phyloP scores from a whole-genome alignment of 2,888 invertebrate genomes.

The Lithophane semibrunnea region DNA sequence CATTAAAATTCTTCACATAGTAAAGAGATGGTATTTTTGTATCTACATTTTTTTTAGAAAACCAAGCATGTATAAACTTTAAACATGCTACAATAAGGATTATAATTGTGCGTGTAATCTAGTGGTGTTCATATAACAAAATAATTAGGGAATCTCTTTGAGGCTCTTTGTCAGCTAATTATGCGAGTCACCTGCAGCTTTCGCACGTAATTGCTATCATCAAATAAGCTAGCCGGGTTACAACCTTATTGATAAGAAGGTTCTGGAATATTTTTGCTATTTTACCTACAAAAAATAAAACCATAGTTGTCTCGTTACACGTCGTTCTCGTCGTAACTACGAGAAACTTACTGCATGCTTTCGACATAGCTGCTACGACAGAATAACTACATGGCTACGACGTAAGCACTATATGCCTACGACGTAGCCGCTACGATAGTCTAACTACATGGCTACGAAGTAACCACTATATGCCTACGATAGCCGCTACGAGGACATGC shows the following conservation, averaged over 20 bases:
- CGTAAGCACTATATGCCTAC: background rate
- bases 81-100: background rate
- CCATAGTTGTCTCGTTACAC: background rate
- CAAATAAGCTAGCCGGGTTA: background rate
- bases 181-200: slow-evolving; percentile 1
- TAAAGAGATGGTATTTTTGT: background rate
- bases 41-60: background rate
- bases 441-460: no score
- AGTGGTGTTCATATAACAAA: background rate
- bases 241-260: background rate
- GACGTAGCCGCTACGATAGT: background rate
- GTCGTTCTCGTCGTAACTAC: background rate
- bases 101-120: slow-evolving; percentile 27
- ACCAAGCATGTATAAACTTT: background rate
- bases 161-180: slow-evolving; percentile 31
- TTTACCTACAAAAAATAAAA: background rate
- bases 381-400: background rate
- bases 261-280: background rate
- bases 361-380: background rate
- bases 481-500: background rate
- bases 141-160: slow-evolving; percentile 43
- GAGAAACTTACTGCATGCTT: background rate
- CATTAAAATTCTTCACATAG: no score
- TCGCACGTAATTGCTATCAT: slow-evolving; percentile 19
- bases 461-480: background rate